Conservation (phyloP, 2,888 invertebrate species). For the Horisme vitalbata region DNA sequence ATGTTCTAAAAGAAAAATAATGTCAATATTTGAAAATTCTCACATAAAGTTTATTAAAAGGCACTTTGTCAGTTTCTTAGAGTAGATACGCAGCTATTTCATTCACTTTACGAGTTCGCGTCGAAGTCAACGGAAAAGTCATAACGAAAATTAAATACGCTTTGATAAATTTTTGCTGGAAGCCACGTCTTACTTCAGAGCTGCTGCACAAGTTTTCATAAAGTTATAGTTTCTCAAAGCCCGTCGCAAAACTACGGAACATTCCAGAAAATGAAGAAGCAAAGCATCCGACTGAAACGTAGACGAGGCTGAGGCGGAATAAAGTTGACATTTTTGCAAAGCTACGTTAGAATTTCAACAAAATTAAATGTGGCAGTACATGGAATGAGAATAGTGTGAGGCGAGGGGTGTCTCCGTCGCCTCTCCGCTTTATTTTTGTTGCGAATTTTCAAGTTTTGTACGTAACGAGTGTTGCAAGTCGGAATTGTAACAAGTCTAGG, state of each 20-base stretch:
- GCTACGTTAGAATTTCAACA: slow-evolving; percentile 81
- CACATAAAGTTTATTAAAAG: too few relatives aligned
- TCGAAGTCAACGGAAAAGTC: slow-evolving; percentile 59
- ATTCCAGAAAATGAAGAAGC: slow-evolving; percentile 79
- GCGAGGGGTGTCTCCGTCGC: slow-evolving; percentile 30
- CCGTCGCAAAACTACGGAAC: slow-evolving; percentile 75
- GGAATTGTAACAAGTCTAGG: slow-evolving; percentile 10
- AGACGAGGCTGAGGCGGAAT: slow-evolving; percentile 78
- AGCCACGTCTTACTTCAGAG: slow-evolving; percentile 75
- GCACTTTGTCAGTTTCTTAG: too few relatives aligned
- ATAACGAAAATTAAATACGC: slow-evolving; percentile 81
- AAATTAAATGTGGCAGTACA: slow-evolving; percentile 83
- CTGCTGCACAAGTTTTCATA: slow-evolving; percentile 75
- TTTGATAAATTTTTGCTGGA: slow-evolving; percentile 77
- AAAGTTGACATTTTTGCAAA: slow-evolving; percentile 83
- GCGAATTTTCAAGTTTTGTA: slow-evolving; percentile 43
- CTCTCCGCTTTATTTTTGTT: slow-evolving; percentile 57
- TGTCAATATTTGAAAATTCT: too few relatives aligned
- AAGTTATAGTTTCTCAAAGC: slow-evolving; percentile 82
- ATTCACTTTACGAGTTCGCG: slow-evolving; percentile 13
- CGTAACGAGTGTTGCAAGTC: slow-evolving; percentile 17
- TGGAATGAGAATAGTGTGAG: slow-evolving; percentile 78
- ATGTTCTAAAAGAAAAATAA: too few relatives aligned
- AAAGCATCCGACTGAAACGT: slow-evolving; percentile 74
- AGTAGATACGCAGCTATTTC: neutral